Evolutionary conservation across 2,888 invertebrate species (phyloP).

Genomic region (Chelonus formosanus): DNA sequence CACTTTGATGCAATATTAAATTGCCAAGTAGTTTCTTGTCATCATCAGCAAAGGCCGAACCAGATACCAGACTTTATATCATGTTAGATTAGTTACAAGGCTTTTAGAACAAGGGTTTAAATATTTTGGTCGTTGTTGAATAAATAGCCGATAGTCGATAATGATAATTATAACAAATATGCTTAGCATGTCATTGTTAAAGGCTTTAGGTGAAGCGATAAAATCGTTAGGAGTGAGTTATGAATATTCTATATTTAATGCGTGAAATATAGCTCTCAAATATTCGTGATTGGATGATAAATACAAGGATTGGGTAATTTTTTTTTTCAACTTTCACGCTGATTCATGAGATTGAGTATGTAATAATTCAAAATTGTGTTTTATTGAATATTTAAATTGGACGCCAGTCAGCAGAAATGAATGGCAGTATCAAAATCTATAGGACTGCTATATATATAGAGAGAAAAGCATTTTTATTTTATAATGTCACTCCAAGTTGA

Average conservation of each 20-base stretch:
- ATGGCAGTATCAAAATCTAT: not conserved
- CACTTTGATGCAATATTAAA: conserved; percentile 22
- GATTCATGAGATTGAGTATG: too few species aligned
- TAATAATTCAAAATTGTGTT: too few species aligned
- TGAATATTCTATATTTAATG: conserved; percentile 12
- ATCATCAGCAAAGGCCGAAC: not conserved
- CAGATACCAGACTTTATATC: not conserved
- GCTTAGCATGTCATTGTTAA: conserved; percentile 6
- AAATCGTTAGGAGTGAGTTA: not conserved
- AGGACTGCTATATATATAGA: not conserved
- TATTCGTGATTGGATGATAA: not conserved
- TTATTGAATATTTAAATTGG: too few species aligned
- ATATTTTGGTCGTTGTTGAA: too few species aligned
- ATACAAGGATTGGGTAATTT: too few species aligned
- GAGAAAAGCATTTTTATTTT: not conserved
- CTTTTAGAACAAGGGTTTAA: too few species aligned
- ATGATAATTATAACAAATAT: conserved; percentile 9
- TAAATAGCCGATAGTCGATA: not conserved
- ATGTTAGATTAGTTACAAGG: too few species aligned
- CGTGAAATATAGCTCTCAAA: not conserved
- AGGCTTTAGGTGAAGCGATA: not conserved
- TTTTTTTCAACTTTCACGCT: too few species aligned
- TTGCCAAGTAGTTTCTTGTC: conserved; percentile 1
- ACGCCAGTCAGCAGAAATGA: not conserved
- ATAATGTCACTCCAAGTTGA: conserved; percentile 1